Evolutionary conservation across 2,888 invertebrate genomes (phyloP), one percentile per base, ranked within the genome.

Genomic region (Volucella inanis): DNA sequence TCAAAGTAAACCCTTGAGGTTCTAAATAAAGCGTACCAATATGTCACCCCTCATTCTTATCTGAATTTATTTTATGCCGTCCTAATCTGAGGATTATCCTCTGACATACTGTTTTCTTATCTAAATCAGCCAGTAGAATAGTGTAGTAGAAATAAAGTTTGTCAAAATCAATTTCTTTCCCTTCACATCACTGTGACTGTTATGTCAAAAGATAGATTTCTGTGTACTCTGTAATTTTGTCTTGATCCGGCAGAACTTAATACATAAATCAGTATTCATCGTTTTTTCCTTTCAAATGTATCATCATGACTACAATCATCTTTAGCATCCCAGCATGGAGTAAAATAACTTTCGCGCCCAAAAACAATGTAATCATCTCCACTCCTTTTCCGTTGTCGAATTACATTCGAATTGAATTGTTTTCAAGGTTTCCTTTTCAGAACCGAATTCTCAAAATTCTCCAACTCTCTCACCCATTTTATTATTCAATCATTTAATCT

Each of bases 401-500:
- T 55, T 47, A 59, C 54, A 22, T 45, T 68, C 55, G 22, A 68
- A 47, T 55, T 45, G 68, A 55, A 47, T 57, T 52, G n/a, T 39
- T 49, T 70, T 47, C 39, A 70, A 70, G 39, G 9, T 31, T 31
- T 31, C 31, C 31, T 6, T 31, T 31, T 31, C 31, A 10, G 0
- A 22, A 22, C n/a, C n/a, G 10, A 52, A 14, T 10, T 11, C 6
- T 4, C 52, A 52, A 12, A n/a, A 18, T 22, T 2, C 9, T 22
- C 12, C 22, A 12, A 12, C 15, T 11, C 39, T 64, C 49, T 8
- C n/a, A 74, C 64, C 38, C 31, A 65, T 68, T 84, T 75, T 65
- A 79, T 84, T 75, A 75, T 72, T 65, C 78, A 79, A 79, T 67
- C 57, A 38, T 39, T 70, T 45, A 68, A 31, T 49, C 62, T 45